Conservation (phyloP, 2,888 invertebrate species). For the Scaptomyza flava region DNA sequence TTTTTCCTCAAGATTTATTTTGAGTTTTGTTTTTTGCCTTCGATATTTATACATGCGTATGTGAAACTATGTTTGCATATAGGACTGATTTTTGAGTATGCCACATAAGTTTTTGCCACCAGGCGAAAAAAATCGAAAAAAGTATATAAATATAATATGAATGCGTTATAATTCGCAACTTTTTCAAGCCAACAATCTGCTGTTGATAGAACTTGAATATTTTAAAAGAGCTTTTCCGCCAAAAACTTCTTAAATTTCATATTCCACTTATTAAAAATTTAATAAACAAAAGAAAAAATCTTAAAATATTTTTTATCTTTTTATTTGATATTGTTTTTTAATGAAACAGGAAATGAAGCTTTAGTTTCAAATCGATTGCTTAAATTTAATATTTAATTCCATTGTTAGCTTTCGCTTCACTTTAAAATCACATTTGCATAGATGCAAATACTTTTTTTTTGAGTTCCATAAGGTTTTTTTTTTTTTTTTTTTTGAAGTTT, state of each 20-base stretch:
- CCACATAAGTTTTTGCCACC: conserved; percentile 9
- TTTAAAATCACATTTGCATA: neutral
- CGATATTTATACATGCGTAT: conserved; percentile 12
- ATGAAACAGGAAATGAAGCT: too few species aligned
- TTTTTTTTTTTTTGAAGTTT: too few species aligned
- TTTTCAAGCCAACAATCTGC: neutral
- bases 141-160: neutral
- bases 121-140: neutral
- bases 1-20: conserved; percentile 52
- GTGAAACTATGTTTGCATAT: too few species aligned
- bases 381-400: too few species aligned
- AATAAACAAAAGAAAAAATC: too few species aligned
- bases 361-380: too few species aligned
- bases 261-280: too few species aligned
- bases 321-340: too few species aligned
- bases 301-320: too few species aligned
- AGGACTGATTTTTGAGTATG: neutral
- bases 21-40: conserved; percentile 13
- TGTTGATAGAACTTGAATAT: neutral
- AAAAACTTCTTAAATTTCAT: too few species aligned
- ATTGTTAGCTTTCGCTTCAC: neutral
- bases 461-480: neutral
- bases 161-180: neutral
- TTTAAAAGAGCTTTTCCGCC: too few species aligned
- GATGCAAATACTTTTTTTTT: neutral